phyloP scores from a whole-genome alignment of 53 echinoderm and acorn worm genomes.

The Arbacia lixula region DNA sequence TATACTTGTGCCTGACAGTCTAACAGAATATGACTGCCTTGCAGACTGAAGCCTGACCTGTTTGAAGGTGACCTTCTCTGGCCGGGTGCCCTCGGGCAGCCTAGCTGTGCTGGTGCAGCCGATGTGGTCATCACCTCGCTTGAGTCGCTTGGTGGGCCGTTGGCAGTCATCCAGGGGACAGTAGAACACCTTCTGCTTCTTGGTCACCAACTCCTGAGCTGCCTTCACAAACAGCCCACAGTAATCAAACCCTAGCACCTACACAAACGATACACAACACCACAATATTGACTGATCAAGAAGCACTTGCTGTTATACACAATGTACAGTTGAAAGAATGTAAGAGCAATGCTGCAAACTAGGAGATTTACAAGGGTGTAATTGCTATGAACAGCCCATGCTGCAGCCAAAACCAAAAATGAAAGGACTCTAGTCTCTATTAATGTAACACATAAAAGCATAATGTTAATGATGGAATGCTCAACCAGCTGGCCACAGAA shows the following conservation, averaged over 20 bases:
- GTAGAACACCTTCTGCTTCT: conserved; percentile 25
- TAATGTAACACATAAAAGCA: no score
- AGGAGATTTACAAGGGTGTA: no score
- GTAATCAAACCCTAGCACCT: conserved; percentile 83
- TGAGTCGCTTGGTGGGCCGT: neutral
- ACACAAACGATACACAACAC: no score
- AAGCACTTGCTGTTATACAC: no score
- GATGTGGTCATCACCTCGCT: conserved; percentile 5
- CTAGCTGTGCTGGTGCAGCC: conserved; percentile 33
- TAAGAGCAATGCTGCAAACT: no score
- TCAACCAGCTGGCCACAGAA: no score
- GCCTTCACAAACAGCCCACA: conserved; percentile 66
- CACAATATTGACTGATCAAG: no score
- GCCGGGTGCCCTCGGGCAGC: conserved; percentile 58
- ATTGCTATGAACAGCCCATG: no score
- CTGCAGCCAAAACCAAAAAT: no score
- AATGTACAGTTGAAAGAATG: neutral
- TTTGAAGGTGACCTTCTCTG: conserved; percentile 66
- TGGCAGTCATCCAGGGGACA: conserved; percentile 36
- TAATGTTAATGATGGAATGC: no score
- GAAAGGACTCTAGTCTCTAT: no score
- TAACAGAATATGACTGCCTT: neutral
- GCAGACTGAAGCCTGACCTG: conserved; percentile 55
- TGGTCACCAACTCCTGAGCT: conserved; percentile 56
- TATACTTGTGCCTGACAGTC: no score